A percentile compares a stretch with the other conserved stretches of the same genome.
phyloP scores from a whole-genome alignment of 2,888 invertebrate species.

The Seira musarum region DNA sequence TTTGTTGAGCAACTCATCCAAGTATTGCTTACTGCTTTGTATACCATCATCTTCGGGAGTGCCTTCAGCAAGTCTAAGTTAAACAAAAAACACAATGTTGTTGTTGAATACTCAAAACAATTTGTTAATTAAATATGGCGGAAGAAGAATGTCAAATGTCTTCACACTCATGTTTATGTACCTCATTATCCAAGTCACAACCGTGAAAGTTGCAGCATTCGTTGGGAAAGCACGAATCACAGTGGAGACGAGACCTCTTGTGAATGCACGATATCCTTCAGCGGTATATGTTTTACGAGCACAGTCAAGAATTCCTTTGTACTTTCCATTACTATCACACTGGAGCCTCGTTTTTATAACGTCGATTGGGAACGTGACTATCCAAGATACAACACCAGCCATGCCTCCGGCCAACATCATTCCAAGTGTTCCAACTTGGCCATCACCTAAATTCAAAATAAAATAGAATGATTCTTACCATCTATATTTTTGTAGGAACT shows the following conservation, averaged over 20 bases:
- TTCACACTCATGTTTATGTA: too few relatives aligned
- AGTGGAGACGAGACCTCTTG: slow-evolving; percentile 84
- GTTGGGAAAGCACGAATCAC: slow-evolving; percentile 91
- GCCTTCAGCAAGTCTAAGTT: slow-evolving; percentile 54
- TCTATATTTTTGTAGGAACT: too few relatives aligned
- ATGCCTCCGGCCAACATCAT: slow-evolving; percentile 88
- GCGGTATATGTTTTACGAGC: slow-evolving; percentile 78
- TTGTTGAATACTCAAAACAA: background rate
- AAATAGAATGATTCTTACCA: too few relatives aligned
- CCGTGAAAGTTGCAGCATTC: slow-evolving; percentile 93
- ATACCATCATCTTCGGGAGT: slow-evolving; percentile 34
- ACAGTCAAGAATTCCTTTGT: slow-evolving; percentile 83
- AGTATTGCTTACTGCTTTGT: slow-evolving; percentile 46
- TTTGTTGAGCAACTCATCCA: slow-evolving; percentile 54
- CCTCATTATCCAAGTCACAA: slow-evolving; percentile 85
- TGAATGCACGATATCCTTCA: slow-evolving; percentile 83
- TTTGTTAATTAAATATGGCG: background rate
- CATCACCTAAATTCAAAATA: slow-evolving; percentile 50
- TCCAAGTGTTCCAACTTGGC: slow-evolving; percentile 77
- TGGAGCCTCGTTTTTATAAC: slow-evolving; percentile 92
- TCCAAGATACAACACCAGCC: slow-evolving; percentile 91
- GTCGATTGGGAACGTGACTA: slow-evolving; percentile 89
- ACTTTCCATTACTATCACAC: slow-evolving; percentile 78
- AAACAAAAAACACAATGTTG: background rate
- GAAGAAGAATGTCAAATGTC: background rate